These are phyloP conservation scores for Perdita meconis DNA, from an alignment of 2,888 invertebrate species.

Conservation along the genomic window DNA sequence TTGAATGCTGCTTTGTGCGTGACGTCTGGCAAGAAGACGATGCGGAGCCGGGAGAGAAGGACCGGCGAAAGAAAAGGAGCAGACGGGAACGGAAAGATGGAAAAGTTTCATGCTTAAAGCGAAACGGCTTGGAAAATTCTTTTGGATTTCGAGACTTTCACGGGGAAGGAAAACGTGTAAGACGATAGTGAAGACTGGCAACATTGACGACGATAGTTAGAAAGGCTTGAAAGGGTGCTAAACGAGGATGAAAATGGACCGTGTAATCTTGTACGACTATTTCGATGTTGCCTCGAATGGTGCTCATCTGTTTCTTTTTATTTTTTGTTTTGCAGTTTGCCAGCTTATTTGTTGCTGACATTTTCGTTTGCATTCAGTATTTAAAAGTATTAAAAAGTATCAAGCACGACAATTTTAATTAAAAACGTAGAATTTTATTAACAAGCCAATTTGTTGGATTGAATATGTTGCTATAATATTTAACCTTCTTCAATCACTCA, in stretches of 20 bases:
- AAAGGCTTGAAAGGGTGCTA: constrained; percentile 9
- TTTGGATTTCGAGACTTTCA: constrained; percentile 42
- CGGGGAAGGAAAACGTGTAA: not conserved
- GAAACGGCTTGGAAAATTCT: constrained; percentile 50
- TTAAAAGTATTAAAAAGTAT: too few relatives aligned
- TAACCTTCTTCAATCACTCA: too few relatives aligned
- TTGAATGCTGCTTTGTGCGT: constrained; percentile 50
- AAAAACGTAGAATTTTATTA: too few relatives aligned
- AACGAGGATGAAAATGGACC: constrained; percentile 28
- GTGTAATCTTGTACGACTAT: not conserved
- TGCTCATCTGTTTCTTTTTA: not conserved
- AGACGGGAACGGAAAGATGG: constrained; percentile 3
- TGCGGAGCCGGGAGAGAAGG: not conserved
- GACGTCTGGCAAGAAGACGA: constrained; percentile 6
- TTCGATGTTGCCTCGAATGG: not conserved
- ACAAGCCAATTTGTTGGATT: too few relatives aligned
- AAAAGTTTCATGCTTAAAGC: constrained; percentile 35
- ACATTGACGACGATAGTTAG: not conserved
- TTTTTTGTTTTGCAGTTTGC: not conserved
- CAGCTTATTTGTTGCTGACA: too few relatives aligned
- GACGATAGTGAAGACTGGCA: not conserved
- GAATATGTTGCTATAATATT: too few relatives aligned
- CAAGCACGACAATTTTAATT: too few relatives aligned
- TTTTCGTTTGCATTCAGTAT: too few relatives aligned
- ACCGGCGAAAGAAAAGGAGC: not conserved